phyloP scores from a whole-genome alignment of 2,113 vertebrate genomes.

The Sapajus apella region DNA sequence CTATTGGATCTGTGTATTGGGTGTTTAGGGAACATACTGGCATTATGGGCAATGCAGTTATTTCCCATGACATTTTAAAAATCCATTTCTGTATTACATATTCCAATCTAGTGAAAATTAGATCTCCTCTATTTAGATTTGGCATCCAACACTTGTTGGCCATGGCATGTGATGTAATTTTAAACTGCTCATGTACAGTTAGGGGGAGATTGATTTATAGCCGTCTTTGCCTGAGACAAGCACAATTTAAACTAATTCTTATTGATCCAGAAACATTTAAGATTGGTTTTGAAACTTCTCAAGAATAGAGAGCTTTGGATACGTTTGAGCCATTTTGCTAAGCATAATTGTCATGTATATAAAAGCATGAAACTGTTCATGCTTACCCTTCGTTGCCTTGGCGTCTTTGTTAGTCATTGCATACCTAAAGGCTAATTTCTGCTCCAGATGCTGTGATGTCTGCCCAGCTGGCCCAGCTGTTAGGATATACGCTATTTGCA shows the following conservation, averaged over 20 bases:
- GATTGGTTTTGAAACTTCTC: conserved; percentile 72
- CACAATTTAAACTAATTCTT: conserved; percentile 79
- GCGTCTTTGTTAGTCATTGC: conserved; percentile 35
- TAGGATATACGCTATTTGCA: conserved; percentile 38
- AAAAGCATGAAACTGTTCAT: background rate
- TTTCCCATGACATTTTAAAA: conserved; percentile 77
- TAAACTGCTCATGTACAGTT: conserved; percentile 75
- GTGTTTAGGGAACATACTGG: conserved; percentile 40
- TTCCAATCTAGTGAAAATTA: conserved; percentile 77
- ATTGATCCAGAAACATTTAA: conserved; percentile 77
- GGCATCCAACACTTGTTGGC: conserved; percentile 70
- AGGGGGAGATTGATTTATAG: conserved; percentile 78
- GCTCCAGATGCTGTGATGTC: conserved; percentile 49
- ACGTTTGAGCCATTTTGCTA: conserved; percentile 57
- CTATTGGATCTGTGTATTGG: background rate
- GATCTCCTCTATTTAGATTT: conserved; percentile 73
- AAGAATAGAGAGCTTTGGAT: background rate
- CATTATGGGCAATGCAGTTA: conserved; percentile 59
- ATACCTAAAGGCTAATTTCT: conserved; percentile 54
- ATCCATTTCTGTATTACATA: conserved; percentile 75
- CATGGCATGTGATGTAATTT: conserved; percentile 65
- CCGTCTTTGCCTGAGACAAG: conserved; percentile 66
- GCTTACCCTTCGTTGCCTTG: conserved; percentile 18
- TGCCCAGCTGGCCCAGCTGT: conserved; percentile 63
- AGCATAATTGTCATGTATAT: background rate